Conservation (phyloP, 30 jellyfish, hydroid and myxozoan genomes). For the Sanderia malayensis region DNA sequence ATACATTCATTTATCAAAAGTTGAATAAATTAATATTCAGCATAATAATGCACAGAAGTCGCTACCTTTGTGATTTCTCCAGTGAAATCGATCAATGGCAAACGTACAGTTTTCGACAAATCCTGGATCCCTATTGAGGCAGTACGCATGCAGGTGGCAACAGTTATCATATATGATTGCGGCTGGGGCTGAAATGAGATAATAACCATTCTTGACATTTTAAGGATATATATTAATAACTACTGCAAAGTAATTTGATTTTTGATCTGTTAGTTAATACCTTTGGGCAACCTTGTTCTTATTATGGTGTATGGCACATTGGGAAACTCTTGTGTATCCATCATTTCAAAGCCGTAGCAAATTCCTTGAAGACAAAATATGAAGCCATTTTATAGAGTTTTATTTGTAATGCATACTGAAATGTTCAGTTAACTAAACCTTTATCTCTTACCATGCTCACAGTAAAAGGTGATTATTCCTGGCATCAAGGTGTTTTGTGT, state of each 20-base stretch:
- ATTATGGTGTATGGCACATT: constrained; percentile 18
- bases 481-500: no score
- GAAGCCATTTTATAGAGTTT: no score
- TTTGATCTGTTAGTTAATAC: background rate
- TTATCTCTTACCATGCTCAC: no score
- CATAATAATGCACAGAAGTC: background rate
- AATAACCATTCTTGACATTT: background rate
- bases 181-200: background rate
- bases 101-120: background rate
- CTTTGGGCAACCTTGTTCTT: constrained; percentile 5
- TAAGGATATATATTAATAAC: background rate
- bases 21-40: background rate
- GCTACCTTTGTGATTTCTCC: no score
- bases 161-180: constrained; percentile 5
- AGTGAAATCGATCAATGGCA: constrained; percentile 1
- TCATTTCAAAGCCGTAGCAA: constrained; percentile 9
- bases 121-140: background rate
- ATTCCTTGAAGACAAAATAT: constrained; percentile 1
- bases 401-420: no score
- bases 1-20: no score
- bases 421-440: no score
- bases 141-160: background rate
- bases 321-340: constrained; percentile 27
- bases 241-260: background rate
- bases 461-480: no score